Base-by-base conservation (phyloP, 2,113 vertebrate genomes). In the Petrocephalus zakoni region DNA sequence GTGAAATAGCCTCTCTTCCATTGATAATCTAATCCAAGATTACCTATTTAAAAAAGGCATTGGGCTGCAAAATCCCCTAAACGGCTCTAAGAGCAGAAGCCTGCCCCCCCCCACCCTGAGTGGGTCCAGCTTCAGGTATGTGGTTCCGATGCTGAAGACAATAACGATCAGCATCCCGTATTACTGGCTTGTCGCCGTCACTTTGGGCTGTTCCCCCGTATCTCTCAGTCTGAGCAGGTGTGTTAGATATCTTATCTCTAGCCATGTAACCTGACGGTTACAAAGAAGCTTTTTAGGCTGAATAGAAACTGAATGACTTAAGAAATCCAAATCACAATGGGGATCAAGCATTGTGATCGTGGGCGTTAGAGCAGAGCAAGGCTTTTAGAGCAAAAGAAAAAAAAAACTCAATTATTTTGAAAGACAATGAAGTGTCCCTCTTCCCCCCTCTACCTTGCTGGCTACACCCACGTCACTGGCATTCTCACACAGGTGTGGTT, bases 141-240 rank as follows among this genome's bases (percentile, higher is more conserved):
- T 51, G 81, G 21, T 85, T 85, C 15, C 5, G 13, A 78, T 15
- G 5, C 34, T 42, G 17, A 42, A 42, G 72, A 78, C 72, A 89
- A 92, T 90, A 93, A 94, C 49, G 89, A 89, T 90, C 89, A 85
- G 90, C 90, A 90, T 72, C 88, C 64, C 90, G 72, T 78, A 78
- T 42, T 78, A 78, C 1, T 78, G 72, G 72, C 34, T 68, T 10
- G 13, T 68, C 25, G 51, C 87, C 89, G 88, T 72, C 68, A 85
- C 81, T 93, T 90, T 93, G 91, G 92, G 92, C 90, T 88, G 46
- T 91, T 93, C 92, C 89, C 90, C 90, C 91, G 91, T 92, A 89
- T 90, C 89, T 89, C 89, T 17, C 89, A 86, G 52, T 85, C n/a
- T n/a, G 89, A 90, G 93, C 56, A 21, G 68, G 90, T 87, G 88